Conservation (phyloP, 2,888 invertebrate species). For the Mechanitis mazaeus region DNA sequence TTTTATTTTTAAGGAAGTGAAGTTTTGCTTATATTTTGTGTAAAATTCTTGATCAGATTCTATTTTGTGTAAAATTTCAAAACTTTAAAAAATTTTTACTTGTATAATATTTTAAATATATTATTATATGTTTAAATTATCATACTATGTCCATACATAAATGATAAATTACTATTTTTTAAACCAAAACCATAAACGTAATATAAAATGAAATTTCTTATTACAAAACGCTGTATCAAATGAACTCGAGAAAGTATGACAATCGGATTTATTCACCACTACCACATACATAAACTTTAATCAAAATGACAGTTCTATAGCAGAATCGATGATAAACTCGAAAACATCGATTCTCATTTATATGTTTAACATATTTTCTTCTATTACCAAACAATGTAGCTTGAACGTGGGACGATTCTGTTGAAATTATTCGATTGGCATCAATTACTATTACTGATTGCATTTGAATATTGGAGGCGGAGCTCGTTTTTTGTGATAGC, state of each 20-base stretch:
- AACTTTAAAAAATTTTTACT: too few species aligned
- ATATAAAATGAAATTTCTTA: too few species aligned
- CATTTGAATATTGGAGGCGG: slow-evolving; percentile 20
- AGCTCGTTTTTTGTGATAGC: slow-evolving; percentile 12
- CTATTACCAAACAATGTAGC: slow-evolving; percentile 23
- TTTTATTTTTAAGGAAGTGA: too few species aligned
- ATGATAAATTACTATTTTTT: too few species aligned
- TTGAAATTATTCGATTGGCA: slow-evolving; percentile 23
- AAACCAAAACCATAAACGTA: too few species aligned
- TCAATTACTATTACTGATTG: slow-evolving; percentile 25
- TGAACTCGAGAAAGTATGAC: neutral
- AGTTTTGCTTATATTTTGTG: too few species aligned
- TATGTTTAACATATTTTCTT: slow-evolving; percentile 20
- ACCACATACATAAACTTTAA: slow-evolving; percentile 10
- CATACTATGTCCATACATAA: too few species aligned
- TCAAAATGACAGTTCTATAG: slow-evolving; percentile 16
- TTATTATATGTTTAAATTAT: too few species aligned
- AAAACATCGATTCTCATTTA: slow-evolving; percentile 18
- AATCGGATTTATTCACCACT: slow-evolving; percentile 5
- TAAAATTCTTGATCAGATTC: too few species aligned
- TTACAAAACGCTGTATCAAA: neutral
- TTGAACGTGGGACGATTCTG: slow-evolving; percentile 18
- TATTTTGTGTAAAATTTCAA: too few species aligned
- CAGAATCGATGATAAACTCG: slow-evolving; percentile 23
- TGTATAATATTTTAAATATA: too few species aligned